phyloP scores from a whole-genome alignment of 2,113 vertebrate genomes.

The Elachura formosa region DNA sequence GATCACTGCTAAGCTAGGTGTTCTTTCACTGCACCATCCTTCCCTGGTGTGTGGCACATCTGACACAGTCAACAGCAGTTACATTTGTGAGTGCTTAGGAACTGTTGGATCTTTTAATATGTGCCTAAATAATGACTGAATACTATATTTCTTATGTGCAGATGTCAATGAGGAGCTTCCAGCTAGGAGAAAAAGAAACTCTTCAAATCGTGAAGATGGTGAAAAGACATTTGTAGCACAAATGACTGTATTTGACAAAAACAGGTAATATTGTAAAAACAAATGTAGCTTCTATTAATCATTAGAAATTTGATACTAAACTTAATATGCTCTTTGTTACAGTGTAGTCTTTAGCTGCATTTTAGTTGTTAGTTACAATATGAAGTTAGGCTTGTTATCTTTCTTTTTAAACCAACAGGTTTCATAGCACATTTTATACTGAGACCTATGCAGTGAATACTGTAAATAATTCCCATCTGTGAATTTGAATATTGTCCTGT shows the following conservation, averaged over 20 bases:
- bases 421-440: background rate
- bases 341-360: background rate
- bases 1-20: background rate
- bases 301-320: background rate
- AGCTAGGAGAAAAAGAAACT: constrained; percentile 87
- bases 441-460: background rate
- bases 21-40: background rate
- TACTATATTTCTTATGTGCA: constrained; percentile 56
- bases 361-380: background rate
- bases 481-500: background rate
- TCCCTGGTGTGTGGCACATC: background rate
- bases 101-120: background rate
- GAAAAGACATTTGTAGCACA: constrained; percentile 92
- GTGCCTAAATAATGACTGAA: background rate
- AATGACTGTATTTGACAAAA: constrained; percentile 99
- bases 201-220: constrained; percentile 87
- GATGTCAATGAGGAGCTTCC: constrained; percentile 90
- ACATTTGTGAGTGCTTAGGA: background rate
- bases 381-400: background rate
- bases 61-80: background rate
- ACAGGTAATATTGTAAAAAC: constrained; percentile 78
- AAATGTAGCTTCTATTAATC: background rate
- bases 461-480: background rate
- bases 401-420: background rate
- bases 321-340: background rate